These are phyloP conservation scores for Eristalis pertinax DNA, from an alignment of 2,888 invertebrate genomes.

Conservation along the genomic window DNA sequence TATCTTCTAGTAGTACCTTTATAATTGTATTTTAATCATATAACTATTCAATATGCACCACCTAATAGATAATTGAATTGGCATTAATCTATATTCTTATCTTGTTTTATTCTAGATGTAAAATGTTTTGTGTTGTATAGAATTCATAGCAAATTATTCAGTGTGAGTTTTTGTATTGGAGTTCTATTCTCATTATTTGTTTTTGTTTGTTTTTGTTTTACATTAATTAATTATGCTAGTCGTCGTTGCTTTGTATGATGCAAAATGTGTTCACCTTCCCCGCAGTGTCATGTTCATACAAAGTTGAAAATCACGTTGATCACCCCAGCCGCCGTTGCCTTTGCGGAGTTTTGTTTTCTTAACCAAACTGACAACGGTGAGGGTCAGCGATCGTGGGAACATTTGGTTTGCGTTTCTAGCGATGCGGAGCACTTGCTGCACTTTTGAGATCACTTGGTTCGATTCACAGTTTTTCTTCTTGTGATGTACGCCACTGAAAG, in stretches of 20 bases:
- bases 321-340: constrained; percentile 99
- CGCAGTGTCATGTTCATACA: constrained; percentile 88
- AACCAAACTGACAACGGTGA: constrained; percentile 86
- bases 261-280: constrained; percentile 75
- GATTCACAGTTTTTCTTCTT: constrained; percentile 95
- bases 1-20: neutral
- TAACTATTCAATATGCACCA: constrained; percentile 35
- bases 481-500: constrained; percentile 95
- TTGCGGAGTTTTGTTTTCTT: constrained; percentile 90
- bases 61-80: constrained; percentile 48
- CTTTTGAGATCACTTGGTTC: constrained; percentile 91
- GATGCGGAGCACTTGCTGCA: constrained; percentile 89
- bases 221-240: constrained; percentile 39
- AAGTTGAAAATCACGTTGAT: constrained; percentile 90
- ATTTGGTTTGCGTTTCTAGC: constrained; percentile 85
- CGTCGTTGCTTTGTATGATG: constrained; percentile 9
- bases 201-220: constrained; percentile 12
- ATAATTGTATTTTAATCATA: constrained; percentile 27
- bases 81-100: constrained; percentile 42
- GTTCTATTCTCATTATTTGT: constrained; percentile 17
- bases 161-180: constrained; percentile 15
- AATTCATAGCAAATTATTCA: constrained; percentile 29
- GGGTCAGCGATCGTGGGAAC: constrained; percentile 87
- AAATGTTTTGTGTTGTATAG: constrained; percentile 35
- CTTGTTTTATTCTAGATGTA: constrained; percentile 26